Conservation (phyloP, 2,113 vertebrate species). For the Donacobius atricapilla region DNA sequence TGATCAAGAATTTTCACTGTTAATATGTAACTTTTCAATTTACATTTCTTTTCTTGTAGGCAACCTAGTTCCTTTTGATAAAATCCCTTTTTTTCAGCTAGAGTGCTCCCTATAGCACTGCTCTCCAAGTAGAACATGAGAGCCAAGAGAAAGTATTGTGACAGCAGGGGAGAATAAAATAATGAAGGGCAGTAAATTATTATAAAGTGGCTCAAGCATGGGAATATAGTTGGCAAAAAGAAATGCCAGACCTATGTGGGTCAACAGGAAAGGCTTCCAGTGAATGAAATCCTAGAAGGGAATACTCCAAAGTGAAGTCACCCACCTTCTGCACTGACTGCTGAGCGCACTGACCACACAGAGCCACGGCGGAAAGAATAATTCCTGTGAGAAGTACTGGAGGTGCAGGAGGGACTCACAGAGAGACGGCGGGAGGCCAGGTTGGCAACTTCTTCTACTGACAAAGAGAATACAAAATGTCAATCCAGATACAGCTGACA, state of each 20-base stretch:
- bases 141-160: not conserved
- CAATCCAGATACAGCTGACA: constrained; percentile 2
- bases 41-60: not conserved
- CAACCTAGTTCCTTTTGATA: not conserved
- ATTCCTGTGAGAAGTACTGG: constrained; percentile 97
- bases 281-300: not conserved
- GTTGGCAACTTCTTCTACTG: constrained; percentile 98
- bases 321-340: constrained; percentile 92
- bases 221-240: not conserved
- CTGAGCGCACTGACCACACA: constrained; percentile 92
- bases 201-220: not conserved
- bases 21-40: not conserved
- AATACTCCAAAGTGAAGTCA: not conserved
- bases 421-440: constrained; percentile 94
- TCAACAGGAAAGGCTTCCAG: not conserved
- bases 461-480: constrained; percentile 72
- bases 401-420: constrained; percentile 95
- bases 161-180: not conserved
- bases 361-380: constrained; percentile 96
- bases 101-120: not conserved
- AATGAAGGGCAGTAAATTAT: not conserved
- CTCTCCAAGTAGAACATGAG: not conserved
- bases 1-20: not conserved
- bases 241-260: not conserved
- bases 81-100: not conserved